Percentiles rank a stretch among this genome's conserved stretches.
Evolutionary conservation across 2,888 invertebrate genomes (phyloP).

Genomic region (Sinodicranocentrus sp.): DNA sequence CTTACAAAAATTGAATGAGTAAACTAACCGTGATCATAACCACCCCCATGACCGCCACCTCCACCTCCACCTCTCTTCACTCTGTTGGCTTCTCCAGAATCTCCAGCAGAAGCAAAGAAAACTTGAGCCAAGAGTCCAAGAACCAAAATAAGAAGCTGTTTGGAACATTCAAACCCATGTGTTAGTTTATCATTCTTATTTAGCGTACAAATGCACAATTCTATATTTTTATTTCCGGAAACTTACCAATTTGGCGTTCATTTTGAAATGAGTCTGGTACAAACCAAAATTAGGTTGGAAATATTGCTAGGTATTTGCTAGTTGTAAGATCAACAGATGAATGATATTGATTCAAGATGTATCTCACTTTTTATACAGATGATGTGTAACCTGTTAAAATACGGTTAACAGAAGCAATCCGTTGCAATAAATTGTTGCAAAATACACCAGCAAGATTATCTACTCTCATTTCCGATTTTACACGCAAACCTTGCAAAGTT

Average conservation of each 20-base stretch:
- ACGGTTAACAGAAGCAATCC: not conserved
- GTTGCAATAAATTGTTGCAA: not conserved
- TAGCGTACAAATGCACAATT: no score
- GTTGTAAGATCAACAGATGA: conserved; percentile 12
- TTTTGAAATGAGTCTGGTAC: conserved; percentile 6
- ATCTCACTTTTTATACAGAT: conserved; percentile 30
- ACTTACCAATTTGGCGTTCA: conserved; percentile 67
- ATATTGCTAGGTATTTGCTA: no score
- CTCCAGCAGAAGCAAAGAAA: conserved; percentile 62
- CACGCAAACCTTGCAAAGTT: not conserved
- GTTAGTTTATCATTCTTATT: no score
- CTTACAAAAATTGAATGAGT: no score
- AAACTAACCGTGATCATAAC: conserved; percentile 54
- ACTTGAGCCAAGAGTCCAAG: conserved; percentile 66
- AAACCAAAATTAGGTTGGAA: no score
- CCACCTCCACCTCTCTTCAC: conserved; percentile 58
- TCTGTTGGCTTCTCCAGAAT: conserved; percentile 62
- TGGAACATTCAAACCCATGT: not conserved
- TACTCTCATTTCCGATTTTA: conserved; percentile 21
- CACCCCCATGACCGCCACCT: conserved; percentile 39
- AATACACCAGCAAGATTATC: conserved; percentile 16
- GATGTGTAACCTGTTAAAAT: not conserved
- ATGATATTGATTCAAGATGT: conserved; percentile 25
- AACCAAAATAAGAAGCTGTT: conserved; percentile 61
- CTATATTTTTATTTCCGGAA: not conserved